Percentiles rank a stretch among this genome's conserved stretches.
Conservation (phyloP, 1,140 invertebrate species). For the Drosophila ogumai region DNA sequence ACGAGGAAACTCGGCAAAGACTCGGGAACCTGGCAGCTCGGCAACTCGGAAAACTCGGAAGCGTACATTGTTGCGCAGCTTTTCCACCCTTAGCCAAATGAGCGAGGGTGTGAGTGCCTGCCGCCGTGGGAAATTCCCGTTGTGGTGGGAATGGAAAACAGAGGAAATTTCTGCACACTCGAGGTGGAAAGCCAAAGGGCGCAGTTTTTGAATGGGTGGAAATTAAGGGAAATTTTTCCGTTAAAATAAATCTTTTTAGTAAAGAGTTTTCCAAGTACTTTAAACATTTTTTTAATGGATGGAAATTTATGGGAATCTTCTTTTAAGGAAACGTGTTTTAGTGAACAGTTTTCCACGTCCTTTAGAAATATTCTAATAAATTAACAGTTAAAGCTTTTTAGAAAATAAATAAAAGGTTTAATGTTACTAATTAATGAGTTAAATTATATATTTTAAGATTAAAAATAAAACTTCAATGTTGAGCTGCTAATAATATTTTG, state of each 20-base stretch:
- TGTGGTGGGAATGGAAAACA: conserved; percentile 7
- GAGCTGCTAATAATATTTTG: too few relatives aligned
- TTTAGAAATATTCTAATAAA: not conserved
- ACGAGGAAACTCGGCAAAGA: conserved; percentile 19
- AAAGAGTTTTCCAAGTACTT: too few relatives aligned
- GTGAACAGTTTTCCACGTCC: too few relatives aligned
- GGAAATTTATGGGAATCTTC: not conserved
- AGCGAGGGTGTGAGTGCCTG: not conserved
- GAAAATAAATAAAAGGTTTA: not conserved
- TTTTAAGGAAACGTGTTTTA: too few relatives aligned
- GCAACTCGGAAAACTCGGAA: conserved; percentile 14
- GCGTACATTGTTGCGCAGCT: conserved; percentile 67
- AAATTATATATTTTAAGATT: not conserved
- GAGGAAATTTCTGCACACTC: conserved; percentile 42
- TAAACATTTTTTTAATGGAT: not conserved
- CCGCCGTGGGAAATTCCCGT: conserved; percentile 31
- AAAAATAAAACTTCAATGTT: too few relatives aligned
- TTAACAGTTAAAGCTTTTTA: not conserved
- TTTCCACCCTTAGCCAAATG: conserved; percentile 65
- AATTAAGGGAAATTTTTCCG: not conserved
- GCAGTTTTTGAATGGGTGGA: conserved; percentile 2
- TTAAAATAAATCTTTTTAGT: too few relatives aligned
- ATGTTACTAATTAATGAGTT: not conserved
- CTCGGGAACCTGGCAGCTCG: not conserved
- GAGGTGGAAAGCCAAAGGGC: conserved; percentile 12